phyloP scores from a whole-genome alignment of 2,797 vertebrate genomes.

The Sphaeramia orbicularis region DNA sequence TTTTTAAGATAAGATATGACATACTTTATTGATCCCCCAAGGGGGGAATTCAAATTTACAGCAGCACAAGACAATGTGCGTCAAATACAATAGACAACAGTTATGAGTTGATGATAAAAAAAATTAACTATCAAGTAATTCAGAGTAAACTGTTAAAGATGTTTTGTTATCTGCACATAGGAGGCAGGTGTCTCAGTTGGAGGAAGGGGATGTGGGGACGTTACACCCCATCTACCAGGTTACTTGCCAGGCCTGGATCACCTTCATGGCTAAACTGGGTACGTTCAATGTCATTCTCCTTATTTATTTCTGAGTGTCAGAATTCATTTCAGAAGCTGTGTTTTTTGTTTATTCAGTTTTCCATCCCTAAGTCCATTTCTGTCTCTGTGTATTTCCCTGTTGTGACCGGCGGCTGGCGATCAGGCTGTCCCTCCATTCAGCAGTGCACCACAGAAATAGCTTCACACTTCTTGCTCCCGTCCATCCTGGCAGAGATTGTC shows the following conservation, averaged over 20 bases:
- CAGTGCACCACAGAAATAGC: slow-evolving; percentile 90
- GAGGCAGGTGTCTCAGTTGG: slow-evolving; percentile 89
- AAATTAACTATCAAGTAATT: no score
- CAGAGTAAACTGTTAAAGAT: no score
- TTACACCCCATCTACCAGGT: slow-evolving; percentile 89
- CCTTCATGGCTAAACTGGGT: slow-evolving; percentile 93
- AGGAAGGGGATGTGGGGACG: slow-evolving; percentile 92
- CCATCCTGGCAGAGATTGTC: slow-evolving; percentile 90
- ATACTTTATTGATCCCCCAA: no score
- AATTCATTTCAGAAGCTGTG: not conserved
- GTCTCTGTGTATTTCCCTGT: slow-evolving; percentile 2
- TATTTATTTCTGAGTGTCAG: not conserved
- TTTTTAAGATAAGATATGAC: no score
- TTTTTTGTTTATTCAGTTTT: not conserved
- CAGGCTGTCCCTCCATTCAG: slow-evolving; percentile 92
- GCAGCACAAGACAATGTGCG: not conserved
- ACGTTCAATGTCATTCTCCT: slow-evolving; percentile 43
- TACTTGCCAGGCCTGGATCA: slow-evolving; percentile 90
- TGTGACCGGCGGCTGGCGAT: slow-evolving; percentile 3
- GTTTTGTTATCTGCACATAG: slow-evolving; percentile 72
- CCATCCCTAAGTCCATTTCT: not conserved
- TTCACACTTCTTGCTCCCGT: slow-evolving; percentile 93
- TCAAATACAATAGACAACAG: not conserved
- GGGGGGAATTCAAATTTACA: no score
- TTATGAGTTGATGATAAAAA: no score